These are phyloP conservation scores for Hydrotaea cyrtoneurina DNA, from an alignment of 2,888 invertebrate genomes.

Conservation along the genomic window DNA sequence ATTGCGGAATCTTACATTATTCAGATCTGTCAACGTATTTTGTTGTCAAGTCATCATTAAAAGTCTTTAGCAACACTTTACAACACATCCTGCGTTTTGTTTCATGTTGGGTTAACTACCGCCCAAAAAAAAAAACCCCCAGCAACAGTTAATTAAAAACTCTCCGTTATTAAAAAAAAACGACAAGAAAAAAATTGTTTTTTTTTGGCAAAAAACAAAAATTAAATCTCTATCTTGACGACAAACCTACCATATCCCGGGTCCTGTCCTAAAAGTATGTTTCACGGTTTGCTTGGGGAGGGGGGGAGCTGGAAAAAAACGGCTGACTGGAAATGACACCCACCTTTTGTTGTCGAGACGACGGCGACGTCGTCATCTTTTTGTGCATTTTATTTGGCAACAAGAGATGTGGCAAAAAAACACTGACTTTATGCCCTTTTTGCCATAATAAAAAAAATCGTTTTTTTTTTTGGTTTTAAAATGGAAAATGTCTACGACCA, in stretches of 20 bases:
- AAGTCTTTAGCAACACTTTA: no score
- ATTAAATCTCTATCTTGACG: no score
- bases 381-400: slow-evolving; percentile 6
- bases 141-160: slow-evolving; percentile 23
- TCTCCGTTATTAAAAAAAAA: not conserved
- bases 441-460: not conserved
- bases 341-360: slow-evolving; percentile 3
- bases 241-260: not conserved
- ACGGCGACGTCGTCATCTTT: not conserved
- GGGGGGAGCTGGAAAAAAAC: not conserved
- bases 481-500: not conserved
- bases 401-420: not conserved
- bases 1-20: no score
- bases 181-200: not conserved
- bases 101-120: no score
- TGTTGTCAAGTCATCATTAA: no score
- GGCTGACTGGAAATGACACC: not conserved
- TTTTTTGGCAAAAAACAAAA: no score
- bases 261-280: not conserved
- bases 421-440: not conserved
- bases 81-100: no score
- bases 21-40: no score
- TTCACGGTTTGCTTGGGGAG: no score
- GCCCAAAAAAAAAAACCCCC: no score
- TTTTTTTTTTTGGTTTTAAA: not conserved